Percentiles rank a stretch among this genome's conserved stretches.
These are phyloP conservation scores for Dyspetes luteomarginatus DNA, from an alignment of 2,888 invertebrate genomes.

Conservation along the genomic window DNA sequence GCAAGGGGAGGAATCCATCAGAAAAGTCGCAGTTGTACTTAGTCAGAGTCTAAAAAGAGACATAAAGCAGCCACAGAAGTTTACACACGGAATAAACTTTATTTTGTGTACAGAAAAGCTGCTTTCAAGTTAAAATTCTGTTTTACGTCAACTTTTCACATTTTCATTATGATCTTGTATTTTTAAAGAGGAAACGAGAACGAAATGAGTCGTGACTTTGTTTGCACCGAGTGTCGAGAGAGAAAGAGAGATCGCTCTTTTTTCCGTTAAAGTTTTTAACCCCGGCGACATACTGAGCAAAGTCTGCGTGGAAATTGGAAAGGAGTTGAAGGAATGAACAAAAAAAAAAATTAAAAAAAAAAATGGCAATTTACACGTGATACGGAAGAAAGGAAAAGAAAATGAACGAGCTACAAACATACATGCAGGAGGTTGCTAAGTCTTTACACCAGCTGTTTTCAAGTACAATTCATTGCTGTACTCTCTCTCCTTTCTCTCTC, in stretches of 20 bases:
- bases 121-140: slow-evolving; percentile 1
- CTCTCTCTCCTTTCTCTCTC: slow-evolving; percentile 30
- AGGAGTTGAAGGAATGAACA: slow-evolving; percentile 59
- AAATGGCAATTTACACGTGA: slow-evolving; percentile 20
- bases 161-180: neutral
- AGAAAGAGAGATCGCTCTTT: slow-evolving; percentile 9
- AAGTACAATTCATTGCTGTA: slow-evolving; percentile 42
- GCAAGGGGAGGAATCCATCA: no score
- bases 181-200: slow-evolving; percentile 2
- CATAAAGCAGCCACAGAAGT: slow-evolving; percentile 19
- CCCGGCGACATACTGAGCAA: slow-evolving; percentile 4
- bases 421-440: slow-evolving; percentile 45
- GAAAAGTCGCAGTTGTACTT: no score
- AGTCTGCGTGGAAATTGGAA: slow-evolving; percentile 51
- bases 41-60: neutral
- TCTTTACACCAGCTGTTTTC: slow-evolving; percentile 27
- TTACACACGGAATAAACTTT: neutral
- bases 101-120: slow-evolving; percentile 8
- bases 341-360: slow-evolving; percentile 11
- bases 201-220: neutral
- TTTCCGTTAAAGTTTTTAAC: slow-evolving; percentile 20
- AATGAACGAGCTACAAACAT: slow-evolving; percentile 48
- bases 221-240: neutral
- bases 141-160: neutral
- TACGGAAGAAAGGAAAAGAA: slow-evolving; percentile 26